Percentiles rank a stretch among this genome's conserved stretches.
Evolutionary conservation across 2,113 vertebrate species (phyloP).

Genomic region (Castor canadensis): DNA sequence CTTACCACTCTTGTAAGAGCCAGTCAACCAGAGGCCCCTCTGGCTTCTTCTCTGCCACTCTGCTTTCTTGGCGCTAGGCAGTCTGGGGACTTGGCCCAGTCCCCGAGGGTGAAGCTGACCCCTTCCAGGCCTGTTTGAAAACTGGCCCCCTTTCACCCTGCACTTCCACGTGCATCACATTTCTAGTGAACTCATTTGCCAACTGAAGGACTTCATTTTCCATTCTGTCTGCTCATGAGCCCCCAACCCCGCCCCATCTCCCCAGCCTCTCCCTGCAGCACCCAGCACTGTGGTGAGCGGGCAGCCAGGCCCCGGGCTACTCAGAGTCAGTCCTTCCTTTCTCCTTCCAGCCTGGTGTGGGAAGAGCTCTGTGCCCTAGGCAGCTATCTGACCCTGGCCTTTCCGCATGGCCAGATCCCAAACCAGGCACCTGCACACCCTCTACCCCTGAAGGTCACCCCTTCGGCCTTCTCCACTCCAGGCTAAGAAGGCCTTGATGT

Average conservation of each 20-base stretch:
- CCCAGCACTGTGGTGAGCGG: not conserved
- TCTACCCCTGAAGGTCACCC: not conserved
- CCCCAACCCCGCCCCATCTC: accelerated
- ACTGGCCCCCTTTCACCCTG: not conserved
- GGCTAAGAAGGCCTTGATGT: not conserved
- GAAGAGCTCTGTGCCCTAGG: not conserved
- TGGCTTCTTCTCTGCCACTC: not conserved
- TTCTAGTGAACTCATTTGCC: slow-evolving; percentile 82
- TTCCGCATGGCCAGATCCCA: not conserved
- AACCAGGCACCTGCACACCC: not conserved
- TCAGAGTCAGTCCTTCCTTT: accelerated
- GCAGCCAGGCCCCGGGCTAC: not conserved
- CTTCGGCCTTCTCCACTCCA: not conserved
- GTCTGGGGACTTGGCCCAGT: not conserved
- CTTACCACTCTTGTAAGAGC: not conserved
- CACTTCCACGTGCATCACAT: slow-evolving; percentile 73
- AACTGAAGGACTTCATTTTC: slow-evolving; percentile 82
- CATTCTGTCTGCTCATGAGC: slow-evolving; percentile 76
- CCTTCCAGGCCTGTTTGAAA: slow-evolving; percentile 60
- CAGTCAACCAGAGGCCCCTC: not conserved
- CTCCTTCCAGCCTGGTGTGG: not conserved
- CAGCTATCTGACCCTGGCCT: not conserved
- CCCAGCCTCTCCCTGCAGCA: not conserved
- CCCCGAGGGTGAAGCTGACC: not conserved
- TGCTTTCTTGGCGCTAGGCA: not conserved